Base-by-base conservation (phyloP, 2,797 vertebrate genomes). In the Ara ararauna region DNA sequence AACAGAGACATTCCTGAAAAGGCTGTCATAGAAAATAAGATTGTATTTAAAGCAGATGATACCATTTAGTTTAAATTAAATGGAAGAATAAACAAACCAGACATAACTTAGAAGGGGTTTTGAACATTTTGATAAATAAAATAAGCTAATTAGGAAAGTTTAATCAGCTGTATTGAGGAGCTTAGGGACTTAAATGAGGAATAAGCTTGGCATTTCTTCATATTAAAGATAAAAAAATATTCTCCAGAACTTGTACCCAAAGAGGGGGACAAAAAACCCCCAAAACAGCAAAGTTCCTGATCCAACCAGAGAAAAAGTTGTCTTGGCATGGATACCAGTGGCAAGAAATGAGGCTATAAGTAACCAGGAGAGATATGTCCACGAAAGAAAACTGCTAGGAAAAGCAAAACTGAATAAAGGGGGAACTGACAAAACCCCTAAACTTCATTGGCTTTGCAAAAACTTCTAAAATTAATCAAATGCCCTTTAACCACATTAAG, bases 121-220 rank as follows among this genome's bases (percentile, higher is more conserved):
- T 89, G 66, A 68, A 87, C 26, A 61, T 87, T 89, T 85, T 77
- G 56, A 85, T 80, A 91, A 94, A 89, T 73, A 89, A 71, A 91
- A 85, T 24, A 74, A 92, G 36, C 13, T 92, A 93, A 94, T 93
- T 94, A 94, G 47, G 50, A 90, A 90, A 92, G 66, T 60, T 54
- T 82, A 81, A 42, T 88, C 60, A 76, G 32, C 50, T 77, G n/a
- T 48, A 85, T 34, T 68, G 68, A 91, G 76, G 40, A 83, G 30
- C 48, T 74, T 53, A 87, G 85, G 76, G 68, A 89, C 45, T 70
- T 85, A 32, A 82, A 64, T 60, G 44, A 64, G 61, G 40, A 83
- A 8, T 56, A 87, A 80, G 21, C 4, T 53, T 93, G 79, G 53
- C 26, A 84, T 80, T 89, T 83, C 61, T 87, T 92, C 51, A 45